These are phyloP conservation scores for Poeciliopsis turneri DNA, from an alignment of 2,797 vertebrate species.

Conservation along the genomic window DNA sequence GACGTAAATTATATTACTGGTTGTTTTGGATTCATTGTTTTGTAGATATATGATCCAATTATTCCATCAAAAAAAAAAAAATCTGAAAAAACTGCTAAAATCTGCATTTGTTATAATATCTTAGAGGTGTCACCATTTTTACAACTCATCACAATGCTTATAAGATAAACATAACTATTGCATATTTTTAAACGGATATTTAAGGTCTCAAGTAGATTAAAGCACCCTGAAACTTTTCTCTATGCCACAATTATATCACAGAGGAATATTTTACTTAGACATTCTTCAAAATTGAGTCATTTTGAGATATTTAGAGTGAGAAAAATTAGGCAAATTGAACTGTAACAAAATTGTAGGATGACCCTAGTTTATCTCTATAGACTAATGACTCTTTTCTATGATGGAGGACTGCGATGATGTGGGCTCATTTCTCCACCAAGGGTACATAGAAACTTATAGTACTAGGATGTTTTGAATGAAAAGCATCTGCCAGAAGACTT, in stretches of 20 bases:
- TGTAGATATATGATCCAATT: too few relatives aligned
- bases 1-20: too few relatives aligned
- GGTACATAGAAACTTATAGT: not conserved
- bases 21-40: too few relatives aligned
- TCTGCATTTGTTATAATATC: too few relatives aligned
- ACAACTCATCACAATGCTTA: too few relatives aligned
- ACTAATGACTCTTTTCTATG: not conserved
- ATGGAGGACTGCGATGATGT: not conserved
- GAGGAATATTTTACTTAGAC: not conserved
- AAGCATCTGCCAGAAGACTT: not conserved
- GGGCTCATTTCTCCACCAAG: not conserved
- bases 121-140: not conserved
- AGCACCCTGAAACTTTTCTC: not conserved
- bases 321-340: not conserved
- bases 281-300: not conserved
- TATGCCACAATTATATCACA: not conserved
- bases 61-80: too few relatives aligned
- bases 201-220: not conserved
- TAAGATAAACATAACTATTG: too few relatives aligned
- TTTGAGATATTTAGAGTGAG: too few relatives aligned
- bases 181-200: not conserved
- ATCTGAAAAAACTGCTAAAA: too few relatives aligned
- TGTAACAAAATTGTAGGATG: not conserved
- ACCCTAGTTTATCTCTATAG: not conserved
- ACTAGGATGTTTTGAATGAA: not conserved